Base-by-base conservation (phyloP, 2,797 vertebrate genomes). In the Anabas testudineus region DNA sequence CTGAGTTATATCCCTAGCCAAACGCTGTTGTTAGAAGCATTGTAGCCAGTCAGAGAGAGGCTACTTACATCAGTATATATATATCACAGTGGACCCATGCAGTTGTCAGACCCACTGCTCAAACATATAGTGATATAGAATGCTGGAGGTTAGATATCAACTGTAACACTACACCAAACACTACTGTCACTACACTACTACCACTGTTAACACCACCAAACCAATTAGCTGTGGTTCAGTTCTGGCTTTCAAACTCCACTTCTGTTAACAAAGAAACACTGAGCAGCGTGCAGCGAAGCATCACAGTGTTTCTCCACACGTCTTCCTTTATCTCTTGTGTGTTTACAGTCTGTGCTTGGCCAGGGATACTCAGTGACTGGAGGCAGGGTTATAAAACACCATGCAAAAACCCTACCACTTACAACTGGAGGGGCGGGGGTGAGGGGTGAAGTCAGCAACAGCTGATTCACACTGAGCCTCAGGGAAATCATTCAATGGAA, bases 331-430 rank as follows among this genome's bases (percentile, higher is more conserved):
- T 37, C 48, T 67, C 55, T n/a, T 70, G 22, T 21, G 28, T 48
- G 52, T 55, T 66, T 52, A 46, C 71, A 57, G 59, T 56, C 28
- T 45, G 61, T 74, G 75, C 90, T 82, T 90, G 90, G 87, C 87
- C 88, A 88, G 90, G 87, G 87, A 92, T 78, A 86, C 72, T 83
- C 72, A 39, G 79, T 80, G 82, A 88, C 83, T 67, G 66, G 60
- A 74, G 70, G 87, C 76, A 84, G 80, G 84, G 82, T 81, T 80
- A 84, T 77, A 19, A 89, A 91, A 92, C 89, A 88, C 91, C 91
- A 94, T 93, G 93, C 93, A 90, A 86, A 78, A 88, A 84, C 82
- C 85, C 88, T 76, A 84, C 80, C 78, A 64, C 85, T 66, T 71
- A 74, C 60, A 79, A 76, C 30, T 61, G 83, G 76, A 69, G 78